These are phyloP conservation scores for Antitype chi DNA, from an alignment of 2,888 invertebrate genomes.

Conservation along the genomic window DNA sequence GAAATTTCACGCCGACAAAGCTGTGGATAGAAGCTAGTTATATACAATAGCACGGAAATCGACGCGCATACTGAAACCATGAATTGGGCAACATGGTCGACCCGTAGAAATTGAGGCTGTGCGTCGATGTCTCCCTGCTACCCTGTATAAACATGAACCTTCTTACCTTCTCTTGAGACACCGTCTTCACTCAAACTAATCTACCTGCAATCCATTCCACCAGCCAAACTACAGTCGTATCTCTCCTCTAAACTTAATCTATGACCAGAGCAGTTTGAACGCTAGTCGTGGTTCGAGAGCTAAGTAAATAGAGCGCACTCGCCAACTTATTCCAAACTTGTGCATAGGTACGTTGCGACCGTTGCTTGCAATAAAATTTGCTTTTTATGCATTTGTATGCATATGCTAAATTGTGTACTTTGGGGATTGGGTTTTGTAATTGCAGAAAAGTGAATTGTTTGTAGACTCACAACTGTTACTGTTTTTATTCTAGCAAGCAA, in stretches of 20 bases:
- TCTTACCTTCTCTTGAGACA: neutral
- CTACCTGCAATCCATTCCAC: neutral
- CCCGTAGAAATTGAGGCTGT: too few relatives aligned
- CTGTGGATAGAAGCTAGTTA: too few relatives aligned
- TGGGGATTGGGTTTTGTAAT: constrained; percentile 29
- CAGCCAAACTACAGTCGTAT: constrained; percentile 26
- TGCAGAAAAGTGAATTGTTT: neutral
- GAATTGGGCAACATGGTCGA: too few relatives aligned
- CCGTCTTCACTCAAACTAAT: constrained; percentile 5
- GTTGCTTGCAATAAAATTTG: constrained; percentile 74
- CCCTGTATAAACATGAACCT: neutral
- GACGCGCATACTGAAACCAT: too few relatives aligned
- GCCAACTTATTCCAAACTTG: constrained; percentile 82
- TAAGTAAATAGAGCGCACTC: constrained; percentile 82
- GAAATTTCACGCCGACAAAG: neutral
- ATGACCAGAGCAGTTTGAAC: constrained; percentile 70
- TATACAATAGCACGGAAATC: too few relatives aligned
- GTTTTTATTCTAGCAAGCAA: neutral
- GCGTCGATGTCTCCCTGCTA: too few relatives aligned
- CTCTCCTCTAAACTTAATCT: constrained; percentile 67
- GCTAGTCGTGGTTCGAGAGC: constrained; percentile 80
- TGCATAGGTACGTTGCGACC: constrained; percentile 68
- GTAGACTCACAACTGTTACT: neutral
- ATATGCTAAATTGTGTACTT: constrained; percentile 25
- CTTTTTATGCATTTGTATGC: constrained; percentile 72